Base-by-base conservation (phyloP, 2,888 invertebrate genomes). In the Fissipunctia ypsillon region DNA sequence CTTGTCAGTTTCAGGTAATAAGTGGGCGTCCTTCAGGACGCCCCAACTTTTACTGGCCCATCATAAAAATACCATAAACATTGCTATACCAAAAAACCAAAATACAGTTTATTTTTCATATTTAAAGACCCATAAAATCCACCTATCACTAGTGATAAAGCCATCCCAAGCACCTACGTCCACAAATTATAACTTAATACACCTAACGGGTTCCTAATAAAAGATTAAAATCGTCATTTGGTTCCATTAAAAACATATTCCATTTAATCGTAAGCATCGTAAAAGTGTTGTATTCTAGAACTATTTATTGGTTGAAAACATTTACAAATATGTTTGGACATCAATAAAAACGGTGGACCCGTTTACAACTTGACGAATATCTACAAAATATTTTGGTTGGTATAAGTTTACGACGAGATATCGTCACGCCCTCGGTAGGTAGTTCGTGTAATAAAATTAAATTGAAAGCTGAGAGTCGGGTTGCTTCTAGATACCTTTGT, bases 281-380 rank as follows among this genome's bases (percentile, higher is more conserved):
- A 90, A 90, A 90, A 88, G 67, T 86, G 88, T 87, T 88, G 84
- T 85, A 83, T 87, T 80, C 74, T 84, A 71, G 77, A 80, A 83
- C 69, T 87, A 86, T 90, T 90, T 89, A 90, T 90, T 88, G 87
- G 86, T 80, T 75, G 86, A 81, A 89, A 91, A 90, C 89, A 90
- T 92, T 91, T 90, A 93, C 91, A 91, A 92, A 92, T 91, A 92
- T 89, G 90, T 88, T 88, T 88, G 79, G 87, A 87, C 88, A 89
- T 86, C 88, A 89, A 92, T 93, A 93, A 92, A 93, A 92, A 87
- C 90, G 83, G 90, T 89, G 86, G 88, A 85, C 83, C 79, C 82
- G 89, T 92, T 93, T 91, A 93, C 89, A 89, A 92, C 91, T 89
- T 92, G 87, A 90, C 91, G 86, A 87, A 90, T 89, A 90, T 88